Conservation (phyloP, 2,888 invertebrate genomes). For the Lasioglossum zephyrum region DNA sequence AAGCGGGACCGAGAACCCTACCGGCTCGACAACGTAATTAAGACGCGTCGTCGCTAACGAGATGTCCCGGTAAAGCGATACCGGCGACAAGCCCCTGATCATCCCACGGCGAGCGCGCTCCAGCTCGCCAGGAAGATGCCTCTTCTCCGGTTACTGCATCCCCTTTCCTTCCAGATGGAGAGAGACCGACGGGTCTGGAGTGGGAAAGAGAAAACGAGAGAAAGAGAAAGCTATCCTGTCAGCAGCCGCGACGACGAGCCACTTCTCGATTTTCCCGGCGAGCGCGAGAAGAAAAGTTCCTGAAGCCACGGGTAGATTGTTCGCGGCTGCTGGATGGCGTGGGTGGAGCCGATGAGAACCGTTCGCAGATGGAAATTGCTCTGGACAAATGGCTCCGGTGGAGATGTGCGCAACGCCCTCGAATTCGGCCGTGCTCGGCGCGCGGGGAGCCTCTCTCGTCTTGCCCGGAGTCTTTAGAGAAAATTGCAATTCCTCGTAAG, state of each 20-base stretch:
- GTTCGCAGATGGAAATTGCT: constrained; percentile 73
- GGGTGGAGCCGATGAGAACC: constrained; percentile 60
- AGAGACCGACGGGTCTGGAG: neutral
- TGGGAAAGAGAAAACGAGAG: neutral
- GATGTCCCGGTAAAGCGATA: constrained; percentile 57
- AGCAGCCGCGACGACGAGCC: neutral
- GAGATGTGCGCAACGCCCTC: constrained; percentile 46
- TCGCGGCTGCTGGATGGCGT: neutral
- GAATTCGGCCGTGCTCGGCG: constrained; percentile 51
- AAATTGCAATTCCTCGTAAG: constrained; percentile 69
- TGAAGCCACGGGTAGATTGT: neutral
- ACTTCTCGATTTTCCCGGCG: constrained; percentile 20
- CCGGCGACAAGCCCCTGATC: constrained; percentile 6
- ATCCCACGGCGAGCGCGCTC: neutral
- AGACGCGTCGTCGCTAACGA: constrained; percentile 54
- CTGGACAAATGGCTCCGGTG: constrained; percentile 64
- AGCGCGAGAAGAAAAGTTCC: constrained; percentile 22
- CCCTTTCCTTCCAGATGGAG: neutral
- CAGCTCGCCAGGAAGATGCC: constrained; percentile 1
- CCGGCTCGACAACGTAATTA: constrained; percentile 54
- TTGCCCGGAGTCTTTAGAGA: constrained; percentile 55
- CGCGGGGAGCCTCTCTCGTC: constrained; percentile 12
- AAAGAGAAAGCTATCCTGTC: constrained; percentile 26
- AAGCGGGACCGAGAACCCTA: neutral
- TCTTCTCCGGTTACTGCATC: constrained; percentile 24